Evolutionary conservation across 2,888 invertebrate genomes (phyloP).

Genomic region (Hetaerina titia): DNA sequence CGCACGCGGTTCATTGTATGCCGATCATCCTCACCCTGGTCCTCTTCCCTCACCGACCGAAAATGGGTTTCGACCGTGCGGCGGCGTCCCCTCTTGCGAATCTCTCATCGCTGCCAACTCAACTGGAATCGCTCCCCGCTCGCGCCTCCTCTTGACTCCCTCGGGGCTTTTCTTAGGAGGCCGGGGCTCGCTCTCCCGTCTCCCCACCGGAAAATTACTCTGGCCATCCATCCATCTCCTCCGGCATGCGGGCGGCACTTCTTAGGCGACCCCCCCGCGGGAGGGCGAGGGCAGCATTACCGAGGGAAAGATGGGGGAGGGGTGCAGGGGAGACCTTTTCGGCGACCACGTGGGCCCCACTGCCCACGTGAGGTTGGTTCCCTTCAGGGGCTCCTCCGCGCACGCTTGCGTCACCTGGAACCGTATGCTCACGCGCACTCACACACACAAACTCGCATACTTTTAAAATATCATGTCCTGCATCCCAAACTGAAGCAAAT

Average conservation of each 20-base stretch:
- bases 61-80: not conserved
- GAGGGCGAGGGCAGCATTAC: not conserved
- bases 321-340: not conserved
- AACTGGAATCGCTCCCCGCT: not conserved
- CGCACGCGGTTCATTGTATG: not conserved
- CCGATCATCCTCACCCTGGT: not conserved
- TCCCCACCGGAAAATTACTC: not conserved
- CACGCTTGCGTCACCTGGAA: not conserved
- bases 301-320: not conserved
- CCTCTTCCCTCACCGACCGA: not conserved
- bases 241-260: not conserved
- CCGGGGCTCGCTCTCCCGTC: not conserved
- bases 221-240: not conserved
- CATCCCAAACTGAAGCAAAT: no score
- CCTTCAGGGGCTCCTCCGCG: not conserved
- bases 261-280: not conserved
- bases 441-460: not conserved
- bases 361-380: not conserved
- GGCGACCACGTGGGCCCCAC: not conserved
- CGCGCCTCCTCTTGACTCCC: conserved; percentile 5
- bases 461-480: no score
- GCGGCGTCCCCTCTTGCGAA: not conserved
- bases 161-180: not conserved
- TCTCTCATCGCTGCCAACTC: not conserved
- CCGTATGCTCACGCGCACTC: not conserved